Percentiles rank a stretch among this genome's conserved stretches.
Conservation (phyloP, 2,888 invertebrate species). For the Hymenopus coronatus region DNA sequence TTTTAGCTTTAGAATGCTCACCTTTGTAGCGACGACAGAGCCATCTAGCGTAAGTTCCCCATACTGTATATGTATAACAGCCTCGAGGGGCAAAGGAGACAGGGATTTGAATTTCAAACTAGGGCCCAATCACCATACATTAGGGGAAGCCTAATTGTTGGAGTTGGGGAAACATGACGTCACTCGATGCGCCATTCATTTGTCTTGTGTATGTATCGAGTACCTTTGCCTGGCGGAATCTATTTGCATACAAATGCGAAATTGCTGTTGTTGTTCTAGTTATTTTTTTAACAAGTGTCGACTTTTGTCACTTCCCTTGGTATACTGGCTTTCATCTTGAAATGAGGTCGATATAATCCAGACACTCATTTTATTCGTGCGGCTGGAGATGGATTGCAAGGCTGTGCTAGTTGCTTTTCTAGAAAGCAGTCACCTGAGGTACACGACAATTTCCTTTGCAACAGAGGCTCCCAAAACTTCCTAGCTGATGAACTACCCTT, state of each 20-base stretch:
- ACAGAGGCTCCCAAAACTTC: too few species aligned
- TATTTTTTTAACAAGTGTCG: too few species aligned
- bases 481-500: too few species aligned
- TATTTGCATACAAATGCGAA: not conserved
- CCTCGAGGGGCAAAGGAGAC: not conserved
- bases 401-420: too few species aligned
- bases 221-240: not conserved
- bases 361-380: too few species aligned
- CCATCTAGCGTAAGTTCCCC: not conserved
- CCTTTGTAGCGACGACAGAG: not conserved
- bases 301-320: too few species aligned
- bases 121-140: not conserved
- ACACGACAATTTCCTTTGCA: too few species aligned
- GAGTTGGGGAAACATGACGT: not conserved
- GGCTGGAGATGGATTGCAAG: too few species aligned
- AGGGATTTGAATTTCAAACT: not conserved
- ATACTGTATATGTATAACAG: not conserved
- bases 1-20: not conserved
- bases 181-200: not conserved
- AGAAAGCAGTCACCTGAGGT: too few species aligned
- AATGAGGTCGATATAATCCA: too few species aligned
- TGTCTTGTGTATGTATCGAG: not conserved
- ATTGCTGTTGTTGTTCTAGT: too few species aligned
- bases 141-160: not conserved
- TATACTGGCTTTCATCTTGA: too few species aligned